Percentiles rank a stretch among this genome's conserved stretches.
Evolutionary conservation across 1,140 invertebrate species (phyloP).

Genomic region (Sarcophaga bullata): DNA sequence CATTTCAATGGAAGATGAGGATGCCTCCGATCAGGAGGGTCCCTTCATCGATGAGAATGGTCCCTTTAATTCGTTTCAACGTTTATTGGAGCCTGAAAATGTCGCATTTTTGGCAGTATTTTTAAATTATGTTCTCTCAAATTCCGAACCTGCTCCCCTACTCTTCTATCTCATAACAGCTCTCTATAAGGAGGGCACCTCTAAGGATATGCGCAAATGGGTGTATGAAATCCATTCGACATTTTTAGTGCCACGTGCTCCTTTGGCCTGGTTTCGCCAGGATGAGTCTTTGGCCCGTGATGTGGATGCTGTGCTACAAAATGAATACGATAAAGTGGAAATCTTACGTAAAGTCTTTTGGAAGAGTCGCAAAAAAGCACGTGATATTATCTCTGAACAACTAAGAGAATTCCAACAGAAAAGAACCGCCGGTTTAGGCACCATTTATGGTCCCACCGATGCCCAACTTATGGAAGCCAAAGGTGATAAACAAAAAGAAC

Average conservation of each 20-base stretch:
- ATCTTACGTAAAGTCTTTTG: slow-evolving; percentile 87
- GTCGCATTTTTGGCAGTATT: slow-evolving; percentile 86
- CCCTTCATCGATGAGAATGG: slow-evolving; percentile 81
- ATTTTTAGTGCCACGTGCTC: slow-evolving; percentile 91
- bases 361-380: slow-evolving; percentile 84
- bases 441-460: slow-evolving; percentile 90
- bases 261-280: slow-evolving; percentile 82
- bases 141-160: slow-evolving; percentile 84
- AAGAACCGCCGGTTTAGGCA: slow-evolving; percentile 87
- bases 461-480: slow-evolving; percentile 81
- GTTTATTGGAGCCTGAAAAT: slow-evolving; percentile 75
- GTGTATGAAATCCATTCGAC: slow-evolving; percentile 98
- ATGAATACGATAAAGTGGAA: slow-evolving; percentile 89
- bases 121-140: slow-evolving; percentile 87
- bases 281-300: slow-evolving; percentile 85
- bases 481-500: slow-evolving; percentile 83
- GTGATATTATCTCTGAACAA: slow-evolving; percentile 87
- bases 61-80: slow-evolving; percentile 80
- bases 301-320: slow-evolving; percentile 85
- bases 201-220: slow-evolving; percentile 93
- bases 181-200: slow-evolving; percentile 83
- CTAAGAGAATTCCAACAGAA: slow-evolving; percentile 91
- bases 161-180: slow-evolving; percentile 91
- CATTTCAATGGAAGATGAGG: slow-evolving; percentile 95
- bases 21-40: slow-evolving; percentile 85